Base-by-base conservation (phyloP, 2,888 invertebrate species). In the Heliconius hortense region DNA sequence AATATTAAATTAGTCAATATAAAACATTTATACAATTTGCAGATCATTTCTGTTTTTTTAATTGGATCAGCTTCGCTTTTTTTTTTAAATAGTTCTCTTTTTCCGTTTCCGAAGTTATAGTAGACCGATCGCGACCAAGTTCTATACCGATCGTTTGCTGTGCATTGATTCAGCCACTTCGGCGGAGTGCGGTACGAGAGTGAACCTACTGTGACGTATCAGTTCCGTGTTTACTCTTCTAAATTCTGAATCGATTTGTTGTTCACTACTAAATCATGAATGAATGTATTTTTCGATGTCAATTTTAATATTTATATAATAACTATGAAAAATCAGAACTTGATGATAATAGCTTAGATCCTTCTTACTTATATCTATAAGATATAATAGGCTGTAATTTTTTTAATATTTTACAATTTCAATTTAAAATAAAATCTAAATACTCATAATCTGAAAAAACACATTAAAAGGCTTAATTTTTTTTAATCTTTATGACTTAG, bases 141-240 rank as follows among this genome's bases (percentile, higher is more conserved):
- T 43, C 64, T 74, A 64, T 70, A 87, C 85, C 82, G 80, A 82
- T 80, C 80, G 83, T 83, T 85, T 81, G 81, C 82, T 82, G 80
- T 80, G 80, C 82, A 84, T 84, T 82, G 84, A 83, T 85, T 84
- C 80, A 79, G 79, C 80, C 80, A 75, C 73, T 81, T 80, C 78
- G 79, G 72, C 79, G 73, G 81, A 77, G 78, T 80, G 81, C 59
- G 79, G 43, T n/a, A n/a, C 24, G 56, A 69, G 69, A 80, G 79
- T 79, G 79, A 77, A 81, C 77, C 73, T 76, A 69, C 70, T 78
- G 76, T 69, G 69, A 56, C 69, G 56, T 69, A 35, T 69, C 53
- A n/a, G 31, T 31, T 69, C 56, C 15, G 35, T 56, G 35, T 69
- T 69, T 24, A 53, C 56, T 35, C 53, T n/a, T 31, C 35, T 35